A percentile compares a stretch with the other conserved stretches of the same genome.
These are phyloP conservation scores for Eulemur rubriventer DNA, from an alignment of 2,797 vertebrate species.

Conservation along the genomic window DNA sequence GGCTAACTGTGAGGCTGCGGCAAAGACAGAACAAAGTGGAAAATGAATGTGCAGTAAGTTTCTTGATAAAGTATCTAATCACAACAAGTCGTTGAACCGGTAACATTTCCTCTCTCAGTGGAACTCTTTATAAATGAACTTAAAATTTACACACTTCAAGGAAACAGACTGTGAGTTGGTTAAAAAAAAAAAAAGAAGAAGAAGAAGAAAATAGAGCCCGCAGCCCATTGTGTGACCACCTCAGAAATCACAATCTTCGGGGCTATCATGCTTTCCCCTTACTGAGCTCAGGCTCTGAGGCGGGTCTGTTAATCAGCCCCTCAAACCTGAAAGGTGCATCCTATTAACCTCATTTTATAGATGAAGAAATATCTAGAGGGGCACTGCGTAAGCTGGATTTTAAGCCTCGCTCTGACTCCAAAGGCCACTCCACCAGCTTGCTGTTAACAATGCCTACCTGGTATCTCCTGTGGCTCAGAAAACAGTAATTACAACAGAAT, in stretches of 20 bases:
- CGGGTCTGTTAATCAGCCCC: neutral
- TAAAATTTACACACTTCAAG: constrained; percentile 65
- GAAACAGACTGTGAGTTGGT: constrained; percentile 32
- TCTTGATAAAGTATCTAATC: constrained; percentile 76
- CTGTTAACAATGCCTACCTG: neutral
- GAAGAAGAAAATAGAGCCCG: neutral
- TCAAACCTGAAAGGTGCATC: neutral
- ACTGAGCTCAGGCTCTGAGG: neutral
- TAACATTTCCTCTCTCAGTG: constrained; percentile 80
- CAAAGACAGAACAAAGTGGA: constrained; percentile 75
- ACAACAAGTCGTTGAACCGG: constrained; percentile 79
- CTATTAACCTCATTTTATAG: neutral
- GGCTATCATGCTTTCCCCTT: neutral
- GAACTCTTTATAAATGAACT: constrained; percentile 71
- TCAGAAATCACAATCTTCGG: neutral
- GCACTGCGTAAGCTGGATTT: neutral
- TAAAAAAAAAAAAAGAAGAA: neutral
- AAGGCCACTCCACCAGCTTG: neutral
- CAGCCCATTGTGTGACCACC: neutral
- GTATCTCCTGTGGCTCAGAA: neutral
- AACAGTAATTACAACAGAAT: neutral
- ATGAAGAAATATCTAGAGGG: neutral
- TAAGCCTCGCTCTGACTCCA: neutral
- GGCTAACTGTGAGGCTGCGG: constrained; percentile 89
- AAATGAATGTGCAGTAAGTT: constrained; percentile 74